phyloP scores from a whole-genome alignment of 2,113 vertebrate genomes.

The Hydropotes inermis region DNA sequence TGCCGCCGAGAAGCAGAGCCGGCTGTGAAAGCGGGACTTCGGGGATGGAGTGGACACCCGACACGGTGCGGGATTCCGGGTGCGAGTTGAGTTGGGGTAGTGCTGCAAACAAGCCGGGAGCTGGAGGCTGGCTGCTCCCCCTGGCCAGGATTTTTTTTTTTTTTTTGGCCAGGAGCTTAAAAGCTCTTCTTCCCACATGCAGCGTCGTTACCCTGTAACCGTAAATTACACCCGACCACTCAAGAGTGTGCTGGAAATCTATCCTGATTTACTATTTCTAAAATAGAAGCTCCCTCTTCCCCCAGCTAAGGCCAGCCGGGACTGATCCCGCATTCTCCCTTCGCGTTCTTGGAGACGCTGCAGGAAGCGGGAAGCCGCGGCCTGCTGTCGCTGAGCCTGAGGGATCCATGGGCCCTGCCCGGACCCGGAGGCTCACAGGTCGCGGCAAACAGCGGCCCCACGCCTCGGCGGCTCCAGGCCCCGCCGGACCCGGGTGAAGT shows the following conservation, averaged over 20 bases:
- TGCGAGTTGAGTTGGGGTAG: background rate
- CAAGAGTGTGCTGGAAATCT: background rate
- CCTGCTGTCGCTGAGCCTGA: background rate
- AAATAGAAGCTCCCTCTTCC: slow-evolving; percentile 16
- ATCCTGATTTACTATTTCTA: background rate
- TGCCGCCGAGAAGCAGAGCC: background rate
- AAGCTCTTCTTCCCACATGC: background rate
- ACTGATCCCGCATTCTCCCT: background rate
- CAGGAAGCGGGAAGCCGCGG: slow-evolving; percentile 51
- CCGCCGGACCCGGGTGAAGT: background rate
- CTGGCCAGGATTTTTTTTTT: background rate
- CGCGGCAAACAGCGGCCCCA: background rate
- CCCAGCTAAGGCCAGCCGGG: background rate
- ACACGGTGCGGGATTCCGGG: background rate
- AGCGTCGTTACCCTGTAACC: background rate
- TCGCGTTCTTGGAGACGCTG: background rate
- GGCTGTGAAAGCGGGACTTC: background rate
- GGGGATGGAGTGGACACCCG: background rate
- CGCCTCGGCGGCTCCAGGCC: background rate
- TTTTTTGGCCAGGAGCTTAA: background rate
- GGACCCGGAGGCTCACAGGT: background rate
- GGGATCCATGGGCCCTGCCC: background rate
- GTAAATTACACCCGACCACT: background rate
- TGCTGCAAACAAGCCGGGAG: background rate
- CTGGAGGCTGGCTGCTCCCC: background rate